Base-by-base conservation (phyloP, 53 echinoderm and acorn worm species). In the Paelopatides confundens region DNA sequence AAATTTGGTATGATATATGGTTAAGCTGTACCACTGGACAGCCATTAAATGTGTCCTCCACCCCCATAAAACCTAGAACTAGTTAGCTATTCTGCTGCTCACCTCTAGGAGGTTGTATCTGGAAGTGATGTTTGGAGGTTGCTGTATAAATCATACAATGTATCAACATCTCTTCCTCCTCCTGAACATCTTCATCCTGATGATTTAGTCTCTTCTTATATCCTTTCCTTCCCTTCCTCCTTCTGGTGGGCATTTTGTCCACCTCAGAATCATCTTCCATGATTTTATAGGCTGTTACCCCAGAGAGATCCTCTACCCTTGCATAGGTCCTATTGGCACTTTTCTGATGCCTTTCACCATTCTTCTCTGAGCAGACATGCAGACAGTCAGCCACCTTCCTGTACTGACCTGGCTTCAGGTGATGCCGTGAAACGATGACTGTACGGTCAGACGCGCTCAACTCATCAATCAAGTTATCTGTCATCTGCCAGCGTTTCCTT, bases 71-170 rank as follows among this genome's bases (percentile, higher is more conserved):
- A n/a, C n/a, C n/a, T n/a, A n/a, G n/a, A n/a, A n/a, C n/a, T n/a
- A n/a, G n/a, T n/a, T n/a, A n/a, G n/a, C n/a, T n/a, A n/a, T n/a
- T n/a, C n/a, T n/a, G n/a, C n/a, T 48, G 2, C 31, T 34, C 52
- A 79, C 79, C 79, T 79, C 53, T 79, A 4, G 49, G 49, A 7
- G 52, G 46, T 32, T 79, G 48, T 4, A 49, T 43, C 29, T 77
- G 77, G 50, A 77, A 77, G 31, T 77, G 77, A 50, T 77, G 77
- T 49, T 77, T 77, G 1, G 50, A 77, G 29, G 77, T 49, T 50
- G 51, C 77, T 31, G 51, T 48, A 77, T 77, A 77, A 3, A 49
- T 3, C 77, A 24, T 50, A 49, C 77, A 77, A 43, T 48, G 77
- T 15, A 77, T 49, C 29, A 77, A 11, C 3, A 79, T 53, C 26